phyloP scores from a whole-genome alignment of 2,797 vertebrate species.

The Pempheris klunzingeri region DNA sequence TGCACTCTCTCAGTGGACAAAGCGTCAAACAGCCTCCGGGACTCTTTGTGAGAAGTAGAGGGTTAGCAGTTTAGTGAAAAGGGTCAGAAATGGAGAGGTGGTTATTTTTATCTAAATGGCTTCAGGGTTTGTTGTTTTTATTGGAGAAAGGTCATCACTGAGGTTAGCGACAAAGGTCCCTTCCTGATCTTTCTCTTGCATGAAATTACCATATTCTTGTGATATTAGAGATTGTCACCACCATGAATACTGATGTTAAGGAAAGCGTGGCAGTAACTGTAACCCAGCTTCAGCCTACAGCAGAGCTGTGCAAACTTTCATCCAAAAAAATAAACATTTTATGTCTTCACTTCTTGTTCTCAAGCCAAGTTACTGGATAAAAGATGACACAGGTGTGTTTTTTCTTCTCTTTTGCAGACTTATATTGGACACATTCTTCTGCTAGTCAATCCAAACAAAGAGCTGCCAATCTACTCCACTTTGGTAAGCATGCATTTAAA shows the following conservation, averaged over 20 bases:
- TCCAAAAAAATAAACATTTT: not conserved
- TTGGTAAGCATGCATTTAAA: conserved; percentile 85
- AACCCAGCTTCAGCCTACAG: not conserved
- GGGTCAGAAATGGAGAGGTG: conserved; percentile 44
- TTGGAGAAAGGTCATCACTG: conserved; percentile 35
- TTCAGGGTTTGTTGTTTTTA: conserved; percentile 41
- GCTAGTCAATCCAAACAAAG: conserved; percentile 96
- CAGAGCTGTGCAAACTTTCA: not conserved
- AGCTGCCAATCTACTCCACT: conserved; percentile 95
- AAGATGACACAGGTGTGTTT: conserved; percentile 2
- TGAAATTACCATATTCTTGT: conserved; percentile 38
- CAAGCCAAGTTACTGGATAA: not conserved
- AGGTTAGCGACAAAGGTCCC: conserved; percentile 34
- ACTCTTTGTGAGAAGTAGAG: conserved; percentile 37
- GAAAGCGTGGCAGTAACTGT: conserved; percentile 25
- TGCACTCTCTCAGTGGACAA: conserved; percentile 33
- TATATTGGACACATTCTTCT: conserved; percentile 96
- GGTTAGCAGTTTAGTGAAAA: conserved; percentile 58
- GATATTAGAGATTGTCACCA: conserved; percentile 6
- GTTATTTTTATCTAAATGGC: conserved; percentile 50
- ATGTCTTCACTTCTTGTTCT: not conserved
- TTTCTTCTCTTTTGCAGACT: conserved; percentile 85
- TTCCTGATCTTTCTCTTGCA: conserved; percentile 26
- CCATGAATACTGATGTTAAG: conserved; percentile 40
- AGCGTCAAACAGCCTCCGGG: conserved; percentile 54